phyloP scores from a whole-genome alignment of 2,888 invertebrate genomes.

The Zootermopsis nevadensis region DNA sequence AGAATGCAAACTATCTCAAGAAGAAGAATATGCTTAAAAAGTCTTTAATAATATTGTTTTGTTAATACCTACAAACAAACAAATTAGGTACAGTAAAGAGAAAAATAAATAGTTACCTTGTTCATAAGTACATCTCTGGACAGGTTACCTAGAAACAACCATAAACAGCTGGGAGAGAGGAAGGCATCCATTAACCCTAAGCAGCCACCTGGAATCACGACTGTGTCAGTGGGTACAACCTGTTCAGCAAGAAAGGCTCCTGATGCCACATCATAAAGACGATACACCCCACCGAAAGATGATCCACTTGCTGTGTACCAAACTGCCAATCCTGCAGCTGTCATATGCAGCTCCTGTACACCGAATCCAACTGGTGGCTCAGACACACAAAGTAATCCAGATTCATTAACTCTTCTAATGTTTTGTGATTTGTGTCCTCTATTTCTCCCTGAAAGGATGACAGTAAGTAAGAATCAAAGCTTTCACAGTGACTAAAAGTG shows the following conservation, averaged over 20 bases:
- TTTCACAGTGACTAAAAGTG: not conserved
- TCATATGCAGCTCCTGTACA: slow-evolving; percentile 36
- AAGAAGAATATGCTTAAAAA: too few relatives aligned
- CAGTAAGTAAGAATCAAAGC: not conserved
- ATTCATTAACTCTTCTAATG: not conserved
- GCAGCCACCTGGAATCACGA: slow-evolving; percentile 61
- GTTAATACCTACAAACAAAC: too few relatives aligned
- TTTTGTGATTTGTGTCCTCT: not conserved
- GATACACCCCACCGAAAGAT: slow-evolving; percentile 29
- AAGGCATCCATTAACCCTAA: slow-evolving; percentile 64
- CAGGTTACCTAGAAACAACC: slow-evolving; percentile 59
- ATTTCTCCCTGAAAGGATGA: not conserved
- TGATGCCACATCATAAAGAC: slow-evolving; percentile 32
- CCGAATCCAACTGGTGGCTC: not conserved
- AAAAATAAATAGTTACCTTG: slow-evolving; percentile 42
- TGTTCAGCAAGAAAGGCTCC: slow-evolving; percentile 34
- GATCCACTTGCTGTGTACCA: slow-evolving; percentile 31
- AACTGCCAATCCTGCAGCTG: slow-evolving; percentile 43
- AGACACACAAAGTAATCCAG: not conserved
- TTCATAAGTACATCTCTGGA: slow-evolving; percentile 45
- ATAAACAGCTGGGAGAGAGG: slow-evolving; percentile 61
- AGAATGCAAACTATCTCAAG: too few relatives aligned
- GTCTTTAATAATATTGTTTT: too few relatives aligned
- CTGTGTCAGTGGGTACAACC: slow-evolving; percentile 33
- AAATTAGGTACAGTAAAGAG: too few relatives aligned